Evolutionary conservation across 1,140 invertebrate species (phyloP), one percentile per base, ranked within the genome.

Genomic region (Cyrtorhinus lividipennis): DNA sequence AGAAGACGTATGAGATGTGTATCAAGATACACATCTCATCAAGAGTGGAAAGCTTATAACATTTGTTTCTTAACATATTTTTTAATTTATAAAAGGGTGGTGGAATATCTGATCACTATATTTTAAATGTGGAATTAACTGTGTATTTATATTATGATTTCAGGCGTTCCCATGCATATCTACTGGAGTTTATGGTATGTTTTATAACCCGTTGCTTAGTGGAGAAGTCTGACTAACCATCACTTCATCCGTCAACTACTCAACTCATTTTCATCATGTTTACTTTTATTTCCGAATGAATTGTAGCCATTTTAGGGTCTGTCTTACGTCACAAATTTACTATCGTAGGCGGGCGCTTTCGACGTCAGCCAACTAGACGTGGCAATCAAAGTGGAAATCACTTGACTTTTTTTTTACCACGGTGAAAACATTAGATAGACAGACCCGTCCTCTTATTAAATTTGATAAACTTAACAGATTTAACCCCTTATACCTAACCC

Each of bases 131-230:
- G 26, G 15, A 38, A 8, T 38, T 38, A 8, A 8, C 5, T 15
- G 15, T 15, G 15, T 58, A 27, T 26, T 64, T 57, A 1, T 26
- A 3, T 65, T 61, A 66, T 59, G 65, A 65, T 67, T 68, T 53
- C 62, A 72, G 66, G 79, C 88, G 38, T 90, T 93, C 72, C 88
- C 89, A 20, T 92, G 88, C 66, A 89, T 92, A 69, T 88, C 87
- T 0, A 92, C 90, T 59, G 89, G 89, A 13, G 79, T 91, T 63
- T 92, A 90, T 77, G 87, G 80, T 72, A 66, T 69, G 67, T 65
- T 10, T n/a, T 56, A n/a, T n/a, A n/a, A n/a, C n/a, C n/a, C n/a
- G n/a, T n/a, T n/a, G n/a, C n/a, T n/a, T n/a, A n/a, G n/a, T n/a
- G n/a, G n/a, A n/a, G n/a, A n/a, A n/a, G n/a, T n/a, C n/a, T n/a